Evolutionary conservation across 2,113 vertebrate genomes (phyloP), one percentile per base, ranked within the genome.

Genomic region (Spheniscus mendiculus): DNA sequence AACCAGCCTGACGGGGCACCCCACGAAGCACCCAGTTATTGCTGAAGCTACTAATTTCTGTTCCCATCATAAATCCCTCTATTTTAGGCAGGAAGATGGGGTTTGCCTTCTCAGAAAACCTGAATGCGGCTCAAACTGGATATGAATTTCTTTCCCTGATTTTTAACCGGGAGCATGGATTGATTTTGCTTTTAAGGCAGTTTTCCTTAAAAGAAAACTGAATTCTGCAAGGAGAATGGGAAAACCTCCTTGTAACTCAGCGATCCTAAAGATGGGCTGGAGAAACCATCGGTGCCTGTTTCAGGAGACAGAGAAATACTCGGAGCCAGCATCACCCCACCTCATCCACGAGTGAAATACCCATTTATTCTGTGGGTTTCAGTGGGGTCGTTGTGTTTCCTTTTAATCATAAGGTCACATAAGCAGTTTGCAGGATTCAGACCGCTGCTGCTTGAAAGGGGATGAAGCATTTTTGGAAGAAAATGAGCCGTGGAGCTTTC

Each of bases 61-160:
- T 63, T 69, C 11, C 27, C 11, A 2, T n/a, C 30, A 2, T 27
- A 67, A 72, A 18, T 26, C 49, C 0, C 0, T 29, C 11, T 49
- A 2, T 9, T 32, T 55, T 50, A 7, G 38, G 30, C 7, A 21
- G 52, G 15, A 40, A 12, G 12, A 12, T 12, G 32, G 4, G 25
- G 2, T 80, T 83, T 52, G 18, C 20, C 29, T 27, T 26, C 30
- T 65, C 12, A 8, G 30, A 72, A 89, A 71, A 59, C 26, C 61
- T 12, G 4, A 42, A 15, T 6, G 15, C 0, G 0, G 18, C 36
- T 81, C 50, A 27, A 67, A 49, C 5, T 4, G 40, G n/a, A 1
- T 20, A 6, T 5, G 2, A 45, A n/a, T 82, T 53, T 21, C 6
- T 63, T 45, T 29, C 32, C 11, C 14, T 16, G 25, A 1, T 25